Conservation (phyloP, 2,113 vertebrate genomes). For the Phycodurus eques region DNA sequence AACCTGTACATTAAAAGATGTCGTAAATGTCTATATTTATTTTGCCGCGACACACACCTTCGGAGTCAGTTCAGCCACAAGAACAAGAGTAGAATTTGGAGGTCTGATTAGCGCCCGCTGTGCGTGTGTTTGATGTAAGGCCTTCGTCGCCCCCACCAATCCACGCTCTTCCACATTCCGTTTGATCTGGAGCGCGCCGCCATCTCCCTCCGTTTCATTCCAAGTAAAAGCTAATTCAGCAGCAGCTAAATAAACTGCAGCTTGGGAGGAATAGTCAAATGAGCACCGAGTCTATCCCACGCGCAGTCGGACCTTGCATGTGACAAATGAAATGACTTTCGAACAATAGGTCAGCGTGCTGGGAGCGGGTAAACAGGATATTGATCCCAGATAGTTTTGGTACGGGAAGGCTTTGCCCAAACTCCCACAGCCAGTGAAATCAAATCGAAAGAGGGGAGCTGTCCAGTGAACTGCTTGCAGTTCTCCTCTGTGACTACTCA, state of each 20-base stretch:
- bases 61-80: neutral
- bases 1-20: no score
- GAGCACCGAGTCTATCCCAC: neutral
- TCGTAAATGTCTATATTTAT: neutral
- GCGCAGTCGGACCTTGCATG: neutral
- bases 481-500: no score
- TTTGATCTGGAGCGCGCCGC: conserved; percentile 30
- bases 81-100: conserved; percentile 10
- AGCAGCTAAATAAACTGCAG: conserved; percentile 38
- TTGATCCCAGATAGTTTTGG: neutral
- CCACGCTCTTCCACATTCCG: conserved; percentile 19
- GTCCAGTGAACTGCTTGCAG: no score
- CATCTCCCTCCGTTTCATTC: conserved; percentile 29
- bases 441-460: no score
- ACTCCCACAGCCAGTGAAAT: neutral
- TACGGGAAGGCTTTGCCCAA: neutral
- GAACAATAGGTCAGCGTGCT: neutral
- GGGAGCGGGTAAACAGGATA: neutral
- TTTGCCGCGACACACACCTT: neutral
- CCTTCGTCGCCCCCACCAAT: neutral
- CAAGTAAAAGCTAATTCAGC: conserved; percentile 32
- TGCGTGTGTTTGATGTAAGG: conserved; percentile 39
- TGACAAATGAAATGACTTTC: neutral
- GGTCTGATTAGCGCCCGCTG: conserved; percentile 40
- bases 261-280: conserved; percentile 1